Evolutionary conservation across 2,888 invertebrate genomes (phyloP).

Genomic region (Trichacis sp.): DNA sequence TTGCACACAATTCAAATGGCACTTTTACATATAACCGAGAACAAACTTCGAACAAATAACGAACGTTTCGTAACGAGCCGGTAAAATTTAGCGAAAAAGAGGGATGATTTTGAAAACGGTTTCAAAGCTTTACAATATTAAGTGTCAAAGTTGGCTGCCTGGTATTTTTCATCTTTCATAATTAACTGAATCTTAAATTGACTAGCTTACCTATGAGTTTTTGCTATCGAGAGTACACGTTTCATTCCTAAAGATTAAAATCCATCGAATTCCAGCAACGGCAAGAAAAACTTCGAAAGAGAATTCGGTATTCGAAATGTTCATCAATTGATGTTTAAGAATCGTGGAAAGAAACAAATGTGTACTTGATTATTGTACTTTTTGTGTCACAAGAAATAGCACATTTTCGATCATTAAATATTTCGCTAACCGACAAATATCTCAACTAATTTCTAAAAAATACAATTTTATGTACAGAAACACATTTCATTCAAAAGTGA

Average conservation of each 20-base stretch:
- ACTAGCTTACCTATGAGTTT: conserved; percentile 38
- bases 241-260: neutral
- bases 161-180: conserved; percentile 22
- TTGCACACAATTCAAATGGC: conserved; percentile 43
- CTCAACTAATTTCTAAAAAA: neutral
- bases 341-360: neutral
- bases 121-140: too few relatives aligned
- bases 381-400: neutral
- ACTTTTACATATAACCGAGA: conserved; percentile 17
- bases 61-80: neutral
- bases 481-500: neutral
- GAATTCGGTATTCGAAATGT: too few relatives aligned
- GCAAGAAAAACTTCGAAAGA: too few relatives aligned
- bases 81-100: neutral
- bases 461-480: conserved; percentile 3
- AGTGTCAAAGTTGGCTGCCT: conserved; percentile 12
- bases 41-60: neutral
- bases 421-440: neutral
- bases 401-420: neutral
- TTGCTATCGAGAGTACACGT: conserved; percentile 23
- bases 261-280: too few relatives aligned
- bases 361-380: neutral
- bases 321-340: too few relatives aligned
- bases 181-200: conserved; percentile 28
- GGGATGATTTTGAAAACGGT: too few relatives aligned